phyloP scores from a whole-genome alignment of 2,888 invertebrate genomes.

The Celastrina argiolus region DNA sequence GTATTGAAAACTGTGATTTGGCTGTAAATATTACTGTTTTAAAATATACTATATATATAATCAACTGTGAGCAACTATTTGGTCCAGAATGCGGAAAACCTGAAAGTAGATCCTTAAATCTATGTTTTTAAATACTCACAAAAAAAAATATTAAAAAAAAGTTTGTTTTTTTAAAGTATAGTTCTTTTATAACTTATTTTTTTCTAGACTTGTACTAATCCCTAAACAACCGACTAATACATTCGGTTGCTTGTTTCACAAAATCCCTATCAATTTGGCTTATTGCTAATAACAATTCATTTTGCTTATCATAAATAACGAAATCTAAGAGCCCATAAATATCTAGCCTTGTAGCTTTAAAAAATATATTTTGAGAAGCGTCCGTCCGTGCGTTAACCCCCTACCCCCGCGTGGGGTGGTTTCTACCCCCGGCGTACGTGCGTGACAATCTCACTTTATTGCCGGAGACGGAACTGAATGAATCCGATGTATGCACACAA shows the following conservation, averaged over 20 bases:
- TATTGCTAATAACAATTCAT: constrained; percentile 6
- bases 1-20: too few relatives aligned
- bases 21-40: too few relatives aligned
- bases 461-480: constrained; percentile 64
- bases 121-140: too few relatives aligned
- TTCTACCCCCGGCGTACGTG: constrained; percentile 54
- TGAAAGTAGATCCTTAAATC: too few relatives aligned
- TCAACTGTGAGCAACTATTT: too few relatives aligned
- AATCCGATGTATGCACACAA: constrained; percentile 29
- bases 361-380: constrained; percentile 55
- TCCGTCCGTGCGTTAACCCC: constrained; percentile 55
- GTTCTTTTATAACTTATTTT: too few relatives aligned
- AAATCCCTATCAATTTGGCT: neutral
- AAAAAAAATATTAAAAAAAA: too few relatives aligned
- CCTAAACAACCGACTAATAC: too few relatives aligned
- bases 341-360: constrained; percentile 32
- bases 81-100: too few relatives aligned
- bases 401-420: constrained; percentile 24
- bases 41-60: too few relatives aligned
- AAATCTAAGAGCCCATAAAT: constrained; percentile 22
- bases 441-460: constrained; percentile 74
- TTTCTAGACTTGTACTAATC: too few relatives aligned
- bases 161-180: too few relatives aligned
- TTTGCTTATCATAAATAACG: constrained; percentile 18
- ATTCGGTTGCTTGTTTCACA: neutral